Evolutionary conservation across 2,113 vertebrate species (phyloP).

Genomic region (Odobenus rosmarus): DNA sequence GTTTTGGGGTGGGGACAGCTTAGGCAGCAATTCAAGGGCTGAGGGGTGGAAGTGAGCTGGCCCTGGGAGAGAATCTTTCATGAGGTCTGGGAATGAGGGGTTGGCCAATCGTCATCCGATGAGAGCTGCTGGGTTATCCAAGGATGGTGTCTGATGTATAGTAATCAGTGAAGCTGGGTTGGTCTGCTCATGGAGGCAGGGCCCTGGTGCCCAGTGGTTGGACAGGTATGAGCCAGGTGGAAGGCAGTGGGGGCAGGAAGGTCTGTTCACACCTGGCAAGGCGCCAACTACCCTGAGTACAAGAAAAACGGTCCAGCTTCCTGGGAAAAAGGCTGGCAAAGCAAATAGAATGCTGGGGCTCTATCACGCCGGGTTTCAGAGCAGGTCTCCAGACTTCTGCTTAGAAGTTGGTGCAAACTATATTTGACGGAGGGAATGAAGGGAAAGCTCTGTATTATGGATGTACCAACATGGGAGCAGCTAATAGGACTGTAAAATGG

Average conservation of each 20-base stretch:
- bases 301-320: neutral
- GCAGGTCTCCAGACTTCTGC: neutral
- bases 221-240: neutral
- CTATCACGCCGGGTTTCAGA: neutral
- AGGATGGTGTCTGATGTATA: neutral
- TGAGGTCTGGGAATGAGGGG: neutral
- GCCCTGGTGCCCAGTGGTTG: neutral
- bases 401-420: neutral
- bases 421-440: neutral
- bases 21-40: neutral
- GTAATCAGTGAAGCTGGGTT: neutral
- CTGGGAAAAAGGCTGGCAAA: neutral
- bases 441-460: neutral
- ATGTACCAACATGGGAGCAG: neutral
- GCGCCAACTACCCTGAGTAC: neutral
- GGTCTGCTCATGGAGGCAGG: neutral
- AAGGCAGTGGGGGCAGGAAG: neutral
- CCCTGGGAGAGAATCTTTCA: neutral
- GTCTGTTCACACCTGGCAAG: neutral
- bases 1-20: neutral
- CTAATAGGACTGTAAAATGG: neutral
- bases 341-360: accelerated
- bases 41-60: neutral
- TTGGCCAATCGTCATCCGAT: neutral
- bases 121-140: neutral